Evolutionary conservation across 2,888 invertebrate species (phyloP), one percentile per base, ranked within the genome.

Genomic region (Pasiphila rectangulata): DNA sequence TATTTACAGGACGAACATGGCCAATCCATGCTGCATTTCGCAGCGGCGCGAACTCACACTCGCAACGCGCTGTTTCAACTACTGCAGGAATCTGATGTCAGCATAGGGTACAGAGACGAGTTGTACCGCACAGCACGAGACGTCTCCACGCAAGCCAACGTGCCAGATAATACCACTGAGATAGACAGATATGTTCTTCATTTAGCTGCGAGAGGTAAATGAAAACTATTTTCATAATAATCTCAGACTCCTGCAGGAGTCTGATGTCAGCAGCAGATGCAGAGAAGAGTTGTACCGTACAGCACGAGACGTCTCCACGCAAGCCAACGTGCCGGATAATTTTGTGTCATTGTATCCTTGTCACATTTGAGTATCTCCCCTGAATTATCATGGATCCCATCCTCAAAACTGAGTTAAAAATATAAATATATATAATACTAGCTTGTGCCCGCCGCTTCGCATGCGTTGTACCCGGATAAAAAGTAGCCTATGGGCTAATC

Each of bases 11-110:
- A 97, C 64, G 96, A 96, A 71, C 95, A 96, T 63, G 97, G 97
- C 0, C 96, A 96, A 75, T 96, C 95, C 51, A 94, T 96, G 91
- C 79, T 97, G 21, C 97, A 97, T 78, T 96, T 96, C 78, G 96
- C 96, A 0, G 94, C 95, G 0, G 94, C 95, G 0, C 91, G 96
- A 34, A 91, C 94, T 0, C 96, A 96, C 69, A 93, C 95, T 0
- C 91, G 94, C 37, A 94, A 95, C 56, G 94, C 94, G 0, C 85
- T 97, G 23, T 93, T 94, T 67, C 94, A 95, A 64, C 87, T 97
- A 12, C 90, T 97, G 3, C 91, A 93, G 68, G 96, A 96, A 69
- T 93, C 94, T 0, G 93, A 94, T 59, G 92, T 94, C 15, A 96
- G 94, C 73, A 89, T 96, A 36, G 95, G 94, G 0, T 95, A 93